Percentiles rank a stretch among this genome's conserved stretches.
Evolutionary conservation across 2,888 invertebrate species (phyloP).

Genomic region (Zygogramma bicolorata): DNA sequence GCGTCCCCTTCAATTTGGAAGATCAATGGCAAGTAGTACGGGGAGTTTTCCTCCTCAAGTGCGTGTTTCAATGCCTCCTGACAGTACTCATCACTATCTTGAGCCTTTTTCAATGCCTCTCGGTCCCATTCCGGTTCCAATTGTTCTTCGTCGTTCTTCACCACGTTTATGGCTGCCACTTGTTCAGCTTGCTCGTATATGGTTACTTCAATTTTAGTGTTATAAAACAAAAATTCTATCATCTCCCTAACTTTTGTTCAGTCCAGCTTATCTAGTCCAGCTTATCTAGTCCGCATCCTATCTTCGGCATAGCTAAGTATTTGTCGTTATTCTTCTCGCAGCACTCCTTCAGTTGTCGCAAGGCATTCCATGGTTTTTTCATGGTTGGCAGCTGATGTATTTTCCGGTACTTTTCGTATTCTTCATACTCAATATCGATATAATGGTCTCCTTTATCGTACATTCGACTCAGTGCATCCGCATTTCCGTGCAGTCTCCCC

Average conservation of each 20-base stretch:
- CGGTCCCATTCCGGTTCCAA: conserved; percentile 24
- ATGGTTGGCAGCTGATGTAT: not conserved
- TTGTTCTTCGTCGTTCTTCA: not conserved
- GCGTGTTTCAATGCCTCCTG: not conserved
- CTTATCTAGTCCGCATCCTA: conserved; percentile 10
- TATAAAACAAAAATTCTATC: conserved; percentile 20
- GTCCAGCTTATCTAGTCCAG: conserved; percentile 21
- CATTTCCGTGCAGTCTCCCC: conserved; percentile 27
- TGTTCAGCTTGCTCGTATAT: conserved; percentile 4
- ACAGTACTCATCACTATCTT: conserved; percentile 17
- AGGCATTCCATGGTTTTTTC: conserved; percentile 3
- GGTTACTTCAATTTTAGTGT: not conserved
- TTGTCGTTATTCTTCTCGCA: conserved; percentile 18
- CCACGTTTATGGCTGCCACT: not conserved
- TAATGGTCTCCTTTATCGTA: not conserved
- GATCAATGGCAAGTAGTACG: conserved; percentile 4
- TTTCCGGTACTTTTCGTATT: not conserved
- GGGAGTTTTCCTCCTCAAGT: conserved; percentile 1
- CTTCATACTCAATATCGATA: not conserved
- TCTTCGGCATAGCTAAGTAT: conserved; percentile 11
- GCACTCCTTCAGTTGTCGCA: not conserved
- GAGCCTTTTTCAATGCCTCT: conserved; percentile 10
- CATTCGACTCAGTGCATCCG: conserved; percentile 14
- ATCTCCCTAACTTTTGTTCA: conserved; percentile 14
- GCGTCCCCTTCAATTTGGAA: too few species aligned